These are phyloP conservation scores for Folsomia manolachei DNA, from an alignment of 2,888 invertebrate genomes.

Conservation along the genomic window DNA sequence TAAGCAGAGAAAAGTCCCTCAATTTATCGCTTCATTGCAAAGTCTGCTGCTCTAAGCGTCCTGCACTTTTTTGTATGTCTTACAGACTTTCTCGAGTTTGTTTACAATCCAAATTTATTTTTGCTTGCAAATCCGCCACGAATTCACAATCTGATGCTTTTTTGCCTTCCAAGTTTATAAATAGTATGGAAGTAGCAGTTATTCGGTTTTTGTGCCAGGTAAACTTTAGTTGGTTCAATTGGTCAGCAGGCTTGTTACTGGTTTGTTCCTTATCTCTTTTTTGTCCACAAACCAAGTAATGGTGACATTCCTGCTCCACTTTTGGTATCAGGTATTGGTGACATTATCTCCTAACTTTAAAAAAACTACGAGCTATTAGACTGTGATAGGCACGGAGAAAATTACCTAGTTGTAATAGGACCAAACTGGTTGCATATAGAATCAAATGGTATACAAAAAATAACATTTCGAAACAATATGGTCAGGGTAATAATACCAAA, in stretches of 20 bases:
- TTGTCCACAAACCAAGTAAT: neutral
- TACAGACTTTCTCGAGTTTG: neutral
- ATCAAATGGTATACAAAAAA: too few species aligned
- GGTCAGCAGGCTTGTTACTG: too few species aligned
- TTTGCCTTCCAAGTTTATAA: neutral
- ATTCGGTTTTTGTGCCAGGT: too few species aligned
- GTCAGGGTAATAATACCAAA: too few species aligned
- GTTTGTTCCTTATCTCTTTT: neutral
- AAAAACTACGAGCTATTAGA: too few species aligned
- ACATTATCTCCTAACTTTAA: too few species aligned
- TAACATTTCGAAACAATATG: too few species aligned
- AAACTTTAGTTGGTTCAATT: too few species aligned
- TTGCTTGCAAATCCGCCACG: neutral
- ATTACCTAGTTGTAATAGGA: too few species aligned
- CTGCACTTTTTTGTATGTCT: neutral
- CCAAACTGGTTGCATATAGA: too few species aligned
- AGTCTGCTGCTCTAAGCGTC: neutral
- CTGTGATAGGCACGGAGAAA: too few species aligned
- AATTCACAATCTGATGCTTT: neutral
- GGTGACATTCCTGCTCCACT: neutral
- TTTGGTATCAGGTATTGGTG: neutral
- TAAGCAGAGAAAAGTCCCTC: neutral
- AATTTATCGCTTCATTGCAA: neutral
- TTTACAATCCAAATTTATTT: slow-evolving; percentile 3
- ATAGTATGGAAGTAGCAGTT: too few species aligned